phyloP scores from a whole-genome alignment of 2,113 vertebrate genomes.

The Cariama cristata region DNA sequence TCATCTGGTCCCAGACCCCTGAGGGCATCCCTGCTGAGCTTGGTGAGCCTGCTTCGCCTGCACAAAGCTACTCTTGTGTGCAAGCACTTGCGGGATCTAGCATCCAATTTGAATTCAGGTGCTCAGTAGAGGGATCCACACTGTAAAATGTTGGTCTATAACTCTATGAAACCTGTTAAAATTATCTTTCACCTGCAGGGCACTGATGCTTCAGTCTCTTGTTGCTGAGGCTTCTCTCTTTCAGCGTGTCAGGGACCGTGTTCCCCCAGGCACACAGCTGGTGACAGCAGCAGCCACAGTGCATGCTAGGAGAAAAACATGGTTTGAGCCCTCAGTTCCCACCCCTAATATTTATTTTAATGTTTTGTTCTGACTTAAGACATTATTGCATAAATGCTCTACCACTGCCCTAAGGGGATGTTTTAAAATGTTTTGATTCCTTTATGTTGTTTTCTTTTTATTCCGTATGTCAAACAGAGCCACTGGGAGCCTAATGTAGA shows the following conservation, averaged over 20 bases:
- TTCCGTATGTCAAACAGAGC: not conserved
- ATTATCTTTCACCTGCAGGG: not conserved
- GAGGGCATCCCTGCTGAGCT: not conserved
- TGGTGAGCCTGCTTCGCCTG: not conserved
- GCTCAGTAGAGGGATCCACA: not conserved
- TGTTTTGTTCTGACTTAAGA: slow-evolving; percentile 38
- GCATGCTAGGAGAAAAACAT: not conserved
- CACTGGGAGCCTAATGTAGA: not conserved
- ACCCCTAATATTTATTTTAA: slow-evolving; percentile 31
- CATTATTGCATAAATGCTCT: slow-evolving; percentile 23
- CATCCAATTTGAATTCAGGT: not conserved
- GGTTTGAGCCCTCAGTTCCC: not conserved
- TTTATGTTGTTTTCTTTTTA: slow-evolving; percentile 38
- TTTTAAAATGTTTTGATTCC: slow-evolving; percentile 24
- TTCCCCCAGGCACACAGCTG: not conserved
- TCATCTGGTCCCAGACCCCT: not conserved
- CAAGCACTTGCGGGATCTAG: not conserved
- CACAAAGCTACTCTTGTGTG: not conserved
- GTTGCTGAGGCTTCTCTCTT: not conserved
- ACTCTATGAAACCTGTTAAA: not conserved
- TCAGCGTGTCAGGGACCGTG: not conserved
- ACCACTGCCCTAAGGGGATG: slow-evolving; percentile 8
- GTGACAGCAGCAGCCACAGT: not conserved
- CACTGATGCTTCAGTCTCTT: not conserved
- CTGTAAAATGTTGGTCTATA: not conserved